Base-by-base conservation (phyloP, 2,797 vertebrate species). In the Acomys russatus region DNA sequence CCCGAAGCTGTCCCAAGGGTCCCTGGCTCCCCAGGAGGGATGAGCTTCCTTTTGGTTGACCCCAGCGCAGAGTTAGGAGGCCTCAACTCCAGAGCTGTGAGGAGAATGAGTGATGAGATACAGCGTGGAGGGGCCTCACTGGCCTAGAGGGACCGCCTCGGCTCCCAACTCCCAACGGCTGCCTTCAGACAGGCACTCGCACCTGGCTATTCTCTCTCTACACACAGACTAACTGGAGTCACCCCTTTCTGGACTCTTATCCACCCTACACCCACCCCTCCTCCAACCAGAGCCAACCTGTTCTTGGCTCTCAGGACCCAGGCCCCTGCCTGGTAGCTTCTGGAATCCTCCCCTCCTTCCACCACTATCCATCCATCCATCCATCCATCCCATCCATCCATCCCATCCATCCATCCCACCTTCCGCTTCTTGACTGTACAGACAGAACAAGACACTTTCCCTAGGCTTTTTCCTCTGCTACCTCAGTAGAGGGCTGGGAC, bases 101-200 rank as follows among this genome's bases (percentile, higher is more conserved):
- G 82, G 77, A 92, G 96, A 97, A 96, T 95, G 73, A 94, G 56
- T 83, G 91, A 96, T 91, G 90, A 94, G 44, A 44, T 4, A 80
- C 56, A 68, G 44, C 4, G 44, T 15, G 4, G 82, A 93, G 94
- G 97, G 96, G 76, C 83, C 73, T 78, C 0, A 0, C 28, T 25
- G 54, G 44, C 59, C 85, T 0, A 14, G 78, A 87, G 54, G 87
- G 6, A 6, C 87, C 0, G 0, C n/a, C 79, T 90, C 86, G 66
- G 92, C 73, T 66, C 90, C 73, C 56, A 68, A 30, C 73, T 66
- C 90, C 73, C 56, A 68, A 30, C 9, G 56, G 88, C 80, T 0
- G 59, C 79, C 87, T 61, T 30, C 61, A 38, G 74, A 20, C 56
- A 8, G 30, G 6, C 33, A 59, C 76, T 71, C 84, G 88, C 4